Percentiles rank a stretch among this genome's conserved stretches.
These are phyloP conservation scores for Baronia brevicornis DNA, from an alignment of 2,888 invertebrate genomes.

Conservation along the genomic window DNA sequence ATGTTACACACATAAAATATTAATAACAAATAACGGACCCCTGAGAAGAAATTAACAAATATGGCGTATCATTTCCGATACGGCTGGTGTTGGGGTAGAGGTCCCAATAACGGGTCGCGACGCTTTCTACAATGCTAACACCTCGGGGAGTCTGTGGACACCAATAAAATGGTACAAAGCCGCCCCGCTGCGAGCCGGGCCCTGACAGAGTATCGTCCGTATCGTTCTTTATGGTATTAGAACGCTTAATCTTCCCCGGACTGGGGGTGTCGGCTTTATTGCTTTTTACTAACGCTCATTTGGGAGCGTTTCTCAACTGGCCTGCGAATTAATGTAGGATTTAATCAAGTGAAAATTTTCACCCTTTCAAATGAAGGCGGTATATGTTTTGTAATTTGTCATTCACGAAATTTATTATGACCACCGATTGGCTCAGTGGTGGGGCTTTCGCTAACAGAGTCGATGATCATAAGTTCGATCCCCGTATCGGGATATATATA, in stretches of 20 bases:
- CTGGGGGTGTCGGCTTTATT: constrained; percentile 50
- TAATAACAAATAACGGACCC: constrained; percentile 21
- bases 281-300: constrained; percentile 37
- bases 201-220: constrained; percentile 31
- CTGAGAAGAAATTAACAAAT: constrained; percentile 39
- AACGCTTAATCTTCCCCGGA: constrained; percentile 46
- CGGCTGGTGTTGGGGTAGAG: constrained; percentile 30
- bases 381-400: too few relatives aligned
- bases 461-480: too few relatives aligned
- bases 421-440: too few relatives aligned
- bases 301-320: constrained; percentile 14
- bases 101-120: constrained; percentile 28
- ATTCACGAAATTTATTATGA: too few relatives aligned
- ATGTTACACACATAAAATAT: constrained; percentile 9
- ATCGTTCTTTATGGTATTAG: constrained; percentile 50
- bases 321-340: constrained; percentile 3
- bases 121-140: constrained; percentile 33
- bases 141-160: constrained; percentile 46
- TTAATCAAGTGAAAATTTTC: too few relatives aligned
- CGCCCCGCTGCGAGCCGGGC: constrained; percentile 37
- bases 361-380: too few relatives aligned
- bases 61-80: constrained; percentile 40
- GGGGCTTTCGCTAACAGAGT: too few relatives aligned
- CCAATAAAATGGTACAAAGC: constrained; percentile 64
- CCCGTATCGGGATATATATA: too few relatives aligned